Percentiles rank a stretch among this genome's conserved stretches.
Evolutionary conservation across 1,140 invertebrate species (phyloP).

Genomic region (Papilio glaucus): DNA sequence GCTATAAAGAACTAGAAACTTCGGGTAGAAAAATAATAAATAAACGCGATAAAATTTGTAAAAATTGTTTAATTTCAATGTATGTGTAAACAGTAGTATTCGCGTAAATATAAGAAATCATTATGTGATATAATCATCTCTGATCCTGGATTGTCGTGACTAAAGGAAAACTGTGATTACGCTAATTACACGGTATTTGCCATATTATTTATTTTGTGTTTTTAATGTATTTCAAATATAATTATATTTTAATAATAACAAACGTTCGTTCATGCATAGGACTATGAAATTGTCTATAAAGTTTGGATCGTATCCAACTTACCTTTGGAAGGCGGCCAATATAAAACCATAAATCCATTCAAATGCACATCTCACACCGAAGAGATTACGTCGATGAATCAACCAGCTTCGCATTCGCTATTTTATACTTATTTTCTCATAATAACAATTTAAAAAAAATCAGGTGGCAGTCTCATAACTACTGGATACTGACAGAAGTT

Average conservation of each 20-base stretch:
- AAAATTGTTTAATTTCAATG: too few relatives aligned
- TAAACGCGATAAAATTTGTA: too few relatives aligned
- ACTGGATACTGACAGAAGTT: neutral
- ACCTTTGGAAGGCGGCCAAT: slow-evolving; percentile 19
- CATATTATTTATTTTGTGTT: too few relatives aligned
- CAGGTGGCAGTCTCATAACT: neutral
- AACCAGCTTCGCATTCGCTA: neutral
- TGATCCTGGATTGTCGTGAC: too few relatives aligned
- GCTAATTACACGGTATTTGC: too few relatives aligned
- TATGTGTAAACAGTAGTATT: too few relatives aligned
- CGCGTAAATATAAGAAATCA: too few relatives aligned
- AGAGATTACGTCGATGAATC: slow-evolving; percentile 19
- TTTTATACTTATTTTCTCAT: neutral
- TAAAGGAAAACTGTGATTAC: neutral
- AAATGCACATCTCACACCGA: slow-evolving; percentile 15
- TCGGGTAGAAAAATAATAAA: too few relatives aligned
- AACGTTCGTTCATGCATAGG: neutral
- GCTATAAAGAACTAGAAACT: too few relatives aligned
- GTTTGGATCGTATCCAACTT: slow-evolving; percentile 19
- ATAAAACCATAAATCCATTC: slow-evolving; percentile 19
- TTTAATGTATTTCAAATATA: too few relatives aligned
- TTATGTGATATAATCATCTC: too few relatives aligned
- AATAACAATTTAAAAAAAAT: neutral
- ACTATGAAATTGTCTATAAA: slow-evolving; percentile 17
- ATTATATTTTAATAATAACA: neutral